Evolutionary conservation across 35 echinoderm and acorn worm species (phyloP), one percentile per base, ranked within the genome.

Genomic region (Amphiura filiformis): DNA sequence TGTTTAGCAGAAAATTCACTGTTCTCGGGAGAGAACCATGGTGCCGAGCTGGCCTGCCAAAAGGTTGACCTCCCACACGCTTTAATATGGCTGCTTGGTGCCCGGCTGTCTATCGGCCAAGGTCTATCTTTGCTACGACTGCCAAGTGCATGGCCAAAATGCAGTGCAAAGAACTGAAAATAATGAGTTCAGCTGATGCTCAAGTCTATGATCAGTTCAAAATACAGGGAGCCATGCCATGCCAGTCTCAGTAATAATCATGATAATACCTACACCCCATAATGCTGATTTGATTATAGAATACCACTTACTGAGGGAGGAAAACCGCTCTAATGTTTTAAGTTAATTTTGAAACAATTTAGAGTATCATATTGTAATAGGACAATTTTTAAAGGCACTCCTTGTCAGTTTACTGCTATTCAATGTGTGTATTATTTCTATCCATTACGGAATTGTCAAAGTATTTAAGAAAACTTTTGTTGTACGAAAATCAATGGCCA

Each of bases 11-110:
- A 15, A 70, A 52, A 52, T 64, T 56, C 47, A 33, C 37, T 31
- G 47, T 34, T 85, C 83, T 85, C 83, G 0, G 11, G 83, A 65
- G 83, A 85, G 61, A 70, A 70, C 7, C 47, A 22, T 34, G 81
- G 83, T 65, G 83, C 83, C 83, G 28, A 11, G 12, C 32, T 85
- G 61, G 61, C 28, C 28, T 18, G 61, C 61, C 61, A 70, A 70
- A 52, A 70, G 61, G 61, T 61, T 85, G 83, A 85, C 83, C 83
- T 85, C 83, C 83, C 64, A 85, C 56, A 35, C 23, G 83, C 56
- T 65, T 85, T 70, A 85, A 85, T 85, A 85, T 85, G 83, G 83
- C 64, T 36, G 44, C 56, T 56, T 85, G 83, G 83, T 65, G 83
- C 31, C 83, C 36, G 32, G 7, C 32, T 85, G 83, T 85, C 83